phyloP scores from a whole-genome alignment of 2,797 vertebrate species.

The Eidolon dupreanum region DNA sequence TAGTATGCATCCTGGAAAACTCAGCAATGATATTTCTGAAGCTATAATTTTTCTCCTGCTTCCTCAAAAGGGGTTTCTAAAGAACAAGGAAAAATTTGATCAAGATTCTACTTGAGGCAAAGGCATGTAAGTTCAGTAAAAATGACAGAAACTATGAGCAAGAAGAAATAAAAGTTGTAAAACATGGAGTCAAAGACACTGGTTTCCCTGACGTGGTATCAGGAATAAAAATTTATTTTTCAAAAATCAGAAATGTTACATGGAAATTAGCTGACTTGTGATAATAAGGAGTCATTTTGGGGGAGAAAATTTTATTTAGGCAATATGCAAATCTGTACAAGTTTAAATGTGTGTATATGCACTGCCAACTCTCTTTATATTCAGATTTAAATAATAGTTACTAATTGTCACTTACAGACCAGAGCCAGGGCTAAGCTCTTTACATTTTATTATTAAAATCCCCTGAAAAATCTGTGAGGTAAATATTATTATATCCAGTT shows the following conservation, averaged over 20 bases:
- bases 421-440: background rate
- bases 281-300: background rate
- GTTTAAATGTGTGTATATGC: background rate
- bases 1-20: background rate
- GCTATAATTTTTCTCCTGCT: background rate
- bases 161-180: background rate
- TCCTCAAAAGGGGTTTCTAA: background rate
- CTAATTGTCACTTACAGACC: background rate
- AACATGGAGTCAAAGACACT: background rate
- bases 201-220: background rate
- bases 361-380: background rate
- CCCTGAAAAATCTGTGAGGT: background rate
- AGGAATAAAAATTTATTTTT: background rate
- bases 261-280: background rate
- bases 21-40: background rate
- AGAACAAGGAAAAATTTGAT: background rate
- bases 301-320: background rate
- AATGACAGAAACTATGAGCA: background rate
- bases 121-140: background rate
- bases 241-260: background rate
- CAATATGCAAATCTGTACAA: background rate
- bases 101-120: background rate
- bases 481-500: background rate
- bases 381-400: constrained; percentile 28
- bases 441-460: background rate